phyloP scores from a whole-genome alignment of 2,888 invertebrate species.

The Trissolcus brochymenae region DNA sequence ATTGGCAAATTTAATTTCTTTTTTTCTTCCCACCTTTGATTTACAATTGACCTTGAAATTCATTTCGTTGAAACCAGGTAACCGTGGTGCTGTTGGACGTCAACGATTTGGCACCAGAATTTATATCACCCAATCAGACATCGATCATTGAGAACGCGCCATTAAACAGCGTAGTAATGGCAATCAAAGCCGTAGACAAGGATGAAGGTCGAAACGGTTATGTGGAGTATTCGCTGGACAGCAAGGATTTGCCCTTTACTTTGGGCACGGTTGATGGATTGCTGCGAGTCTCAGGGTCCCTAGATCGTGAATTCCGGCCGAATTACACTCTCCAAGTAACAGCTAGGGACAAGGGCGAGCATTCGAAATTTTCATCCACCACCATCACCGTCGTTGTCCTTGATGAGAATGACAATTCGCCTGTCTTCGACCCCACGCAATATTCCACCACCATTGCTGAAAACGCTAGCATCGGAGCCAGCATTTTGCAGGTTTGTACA shows the following conservation, averaged over 20 bases:
- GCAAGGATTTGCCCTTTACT: slow-evolving; percentile 81
- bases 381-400: slow-evolving; percentile 85
- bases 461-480: slow-evolving; percentile 95
- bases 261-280: slow-evolving; percentile 92
- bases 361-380: slow-evolving; percentile 84
- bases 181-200: slow-evolving; percentile 90
- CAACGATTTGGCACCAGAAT: slow-evolving; percentile 93
- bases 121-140: slow-evolving; percentile 88
- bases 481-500: slow-evolving; percentile 83
- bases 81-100: slow-evolving; percentile 91
- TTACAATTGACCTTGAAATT: too few relatives aligned
- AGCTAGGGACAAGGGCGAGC: slow-evolving; percentile 93
- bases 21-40: too few relatives aligned
- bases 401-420: slow-evolving; percentile 94
- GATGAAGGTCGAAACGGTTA: slow-evolving; percentile 95
- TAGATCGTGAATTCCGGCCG: slow-evolving; percentile 89
- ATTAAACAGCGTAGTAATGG: slow-evolving; percentile 90
- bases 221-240: slow-evolving; percentile 89
- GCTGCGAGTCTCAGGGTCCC: slow-evolving; percentile 87
- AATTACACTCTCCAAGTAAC: slow-evolving; percentile 86
- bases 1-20: too few relatives aligned
- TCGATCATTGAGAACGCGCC: slow-evolving; percentile 90
- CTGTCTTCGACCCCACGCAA: slow-evolving; percentile 91
- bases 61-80: slow-evolving; percentile 79
- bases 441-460: slow-evolving; percentile 94